Conservation (phyloP, 2,113 vertebrate genomes). For the Datnioides undecimradiatus region DNA sequence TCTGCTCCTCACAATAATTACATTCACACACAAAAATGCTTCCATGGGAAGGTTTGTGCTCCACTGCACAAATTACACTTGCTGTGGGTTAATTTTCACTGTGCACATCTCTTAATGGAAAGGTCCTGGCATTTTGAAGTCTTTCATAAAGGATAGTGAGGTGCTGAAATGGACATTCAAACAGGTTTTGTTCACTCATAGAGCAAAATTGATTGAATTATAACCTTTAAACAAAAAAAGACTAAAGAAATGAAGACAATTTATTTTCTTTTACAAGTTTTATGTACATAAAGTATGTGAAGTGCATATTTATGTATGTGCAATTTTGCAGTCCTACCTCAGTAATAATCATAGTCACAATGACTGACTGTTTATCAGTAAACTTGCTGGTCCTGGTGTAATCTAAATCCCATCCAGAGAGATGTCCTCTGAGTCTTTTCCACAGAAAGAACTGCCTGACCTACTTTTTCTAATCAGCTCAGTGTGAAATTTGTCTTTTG, state of each 20-base stretch:
- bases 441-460: background rate
- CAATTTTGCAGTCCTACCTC: background rate
- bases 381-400: background rate
- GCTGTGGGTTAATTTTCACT: background rate
- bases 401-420: background rate
- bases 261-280: too few species aligned
- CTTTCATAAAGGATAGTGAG: background rate
- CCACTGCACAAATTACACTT: background rate
- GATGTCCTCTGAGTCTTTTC: background rate
- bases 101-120: background rate
- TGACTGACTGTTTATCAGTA: background rate
- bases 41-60: background rate
- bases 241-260: too few species aligned
- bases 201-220: background rate
- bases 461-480: background rate
- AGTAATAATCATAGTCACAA: conserved; percentile 4
- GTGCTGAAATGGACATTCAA: too few species aligned
- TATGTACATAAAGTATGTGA: too few species aligned
- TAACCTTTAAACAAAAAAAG: background rate
- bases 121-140: background rate
- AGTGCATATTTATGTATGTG: too few species aligned
- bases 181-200: too few species aligned
- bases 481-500: background rate
- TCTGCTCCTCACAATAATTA: background rate
- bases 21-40: background rate